A percentile compares a stretch with the other conserved stretches of the same genome.
These are phyloP conservation scores for Oikopleura albicans DNA, from an alignment of 23 tunicate species.

Conservation along the genomic window DNA sequence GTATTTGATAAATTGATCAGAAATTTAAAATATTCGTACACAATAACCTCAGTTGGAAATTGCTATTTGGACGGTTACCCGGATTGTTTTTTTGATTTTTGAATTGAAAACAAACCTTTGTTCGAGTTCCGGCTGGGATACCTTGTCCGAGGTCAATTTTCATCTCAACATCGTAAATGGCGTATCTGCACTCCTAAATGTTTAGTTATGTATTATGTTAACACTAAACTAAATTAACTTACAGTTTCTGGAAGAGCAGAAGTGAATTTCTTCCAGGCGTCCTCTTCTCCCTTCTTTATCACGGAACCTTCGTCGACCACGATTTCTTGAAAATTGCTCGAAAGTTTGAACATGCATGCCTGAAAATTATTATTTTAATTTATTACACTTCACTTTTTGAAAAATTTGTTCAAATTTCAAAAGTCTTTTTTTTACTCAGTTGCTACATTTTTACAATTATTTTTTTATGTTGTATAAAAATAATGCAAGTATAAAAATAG, in stretches of 20 bases:
- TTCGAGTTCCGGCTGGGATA: not conserved
- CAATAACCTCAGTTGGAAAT: too few species aligned
- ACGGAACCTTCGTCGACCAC: not conserved
- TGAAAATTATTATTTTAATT: too few species aligned
- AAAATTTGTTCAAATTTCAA: too few species aligned
- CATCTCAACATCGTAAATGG: not conserved
- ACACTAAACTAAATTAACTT: not conserved
- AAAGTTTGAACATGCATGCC: not conserved
- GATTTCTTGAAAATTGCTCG: not conserved
- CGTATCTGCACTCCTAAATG: slow-evolving; percentile 9
- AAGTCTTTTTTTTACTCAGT: too few species aligned
- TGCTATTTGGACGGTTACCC: too few species aligned
- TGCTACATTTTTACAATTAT: too few species aligned
- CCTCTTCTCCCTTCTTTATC: not conserved
- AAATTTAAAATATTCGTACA: too few species aligned
- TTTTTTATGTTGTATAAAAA: too few species aligned
- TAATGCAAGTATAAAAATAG: too few species aligned
- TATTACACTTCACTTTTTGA: too few species aligned
- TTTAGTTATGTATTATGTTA: not conserved
- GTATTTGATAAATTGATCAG: too few species aligned
- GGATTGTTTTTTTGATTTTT: too few species aligned
- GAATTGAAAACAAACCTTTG: slow-evolving; percentile 1
- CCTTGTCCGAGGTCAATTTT: not conserved
- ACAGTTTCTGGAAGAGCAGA: not conserved
- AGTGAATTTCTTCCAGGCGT: not conserved